These are phyloP conservation scores for Chrysina gloriosa DNA, from an alignment of 2,888 invertebrate species.

Conservation along the genomic window DNA sequence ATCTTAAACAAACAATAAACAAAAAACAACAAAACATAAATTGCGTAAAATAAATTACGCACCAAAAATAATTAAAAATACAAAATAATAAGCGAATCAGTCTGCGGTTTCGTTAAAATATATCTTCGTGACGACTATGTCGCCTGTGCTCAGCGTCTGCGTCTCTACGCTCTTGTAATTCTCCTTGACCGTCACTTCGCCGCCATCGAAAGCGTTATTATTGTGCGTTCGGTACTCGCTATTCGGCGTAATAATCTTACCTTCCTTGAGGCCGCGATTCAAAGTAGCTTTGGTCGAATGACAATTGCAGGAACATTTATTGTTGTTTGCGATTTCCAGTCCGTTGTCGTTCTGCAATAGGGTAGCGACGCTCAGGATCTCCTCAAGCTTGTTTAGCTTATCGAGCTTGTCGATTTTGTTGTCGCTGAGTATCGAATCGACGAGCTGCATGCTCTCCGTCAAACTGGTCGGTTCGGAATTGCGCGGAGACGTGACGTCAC, in stretches of 20 bases:
- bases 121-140: conserved; percentile 91
- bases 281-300: conserved; percentile 57
- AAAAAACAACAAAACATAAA: neutral
- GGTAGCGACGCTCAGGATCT: conserved; percentile 84
- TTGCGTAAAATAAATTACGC: neutral
- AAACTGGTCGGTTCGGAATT: conserved; percentile 84
- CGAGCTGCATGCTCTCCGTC: conserved; percentile 90
- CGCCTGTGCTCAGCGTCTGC: conserved; percentile 91
- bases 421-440: conserved; percentile 86
- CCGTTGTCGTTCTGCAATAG: conserved; percentile 68
- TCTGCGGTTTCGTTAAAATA: conserved; percentile 62
- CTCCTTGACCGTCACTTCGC: conserved; percentile 63
- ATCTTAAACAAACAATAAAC: neutral
- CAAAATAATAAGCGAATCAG: conserved; percentile 28
- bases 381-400: conserved; percentile 88
- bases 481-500: conserved; percentile 79
- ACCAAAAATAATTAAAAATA: conserved; percentile 14
- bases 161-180: conserved; percentile 73
- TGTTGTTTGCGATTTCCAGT: conserved; percentile 56
- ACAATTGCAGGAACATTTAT: conserved; percentile 71
- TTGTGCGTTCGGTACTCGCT: conserved; percentile 54
- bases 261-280: conserved; percentile 51
- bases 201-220: neutral
- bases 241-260: conserved; percentile 60
- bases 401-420: conserved; percentile 85